phyloP scores from a whole-genome alignment of 1,140 invertebrate genomes.

The Zaprionus davidi region DNA sequence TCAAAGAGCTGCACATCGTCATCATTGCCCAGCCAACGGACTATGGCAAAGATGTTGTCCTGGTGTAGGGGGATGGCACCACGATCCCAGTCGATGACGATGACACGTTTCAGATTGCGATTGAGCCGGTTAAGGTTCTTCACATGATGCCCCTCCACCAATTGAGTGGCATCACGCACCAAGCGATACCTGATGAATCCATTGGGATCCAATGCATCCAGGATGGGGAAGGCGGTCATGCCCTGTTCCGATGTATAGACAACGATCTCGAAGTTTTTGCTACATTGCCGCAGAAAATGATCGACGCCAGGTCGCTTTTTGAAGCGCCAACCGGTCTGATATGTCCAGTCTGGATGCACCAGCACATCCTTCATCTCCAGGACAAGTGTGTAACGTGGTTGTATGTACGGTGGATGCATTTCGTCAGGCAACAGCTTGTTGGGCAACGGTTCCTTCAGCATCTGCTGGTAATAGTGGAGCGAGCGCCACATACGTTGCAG shows the following conservation, averaged over 20 bases:
- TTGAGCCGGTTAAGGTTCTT: slow-evolving; percentile 98
- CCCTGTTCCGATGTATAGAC: slow-evolving; percentile 97
- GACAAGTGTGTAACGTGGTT: slow-evolving; percentile 98
- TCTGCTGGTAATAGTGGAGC: slow-evolving; percentile 91
- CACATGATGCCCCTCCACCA: slow-evolving; percentile 96
- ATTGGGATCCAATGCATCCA: slow-evolving; percentile 96
- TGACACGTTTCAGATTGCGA: slow-evolving; percentile 96
- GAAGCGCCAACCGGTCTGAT: slow-evolving; percentile 91
- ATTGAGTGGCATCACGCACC: slow-evolving; percentile 97
- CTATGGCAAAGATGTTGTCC: slow-evolving; percentile 93
- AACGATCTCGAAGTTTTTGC: slow-evolving; percentile 97
- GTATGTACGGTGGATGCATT: slow-evolving; percentile 94
- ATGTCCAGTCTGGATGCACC: slow-evolving; percentile 99
- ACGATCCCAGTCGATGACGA: slow-evolving; percentile 97
- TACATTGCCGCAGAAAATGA: slow-evolving; percentile 95
- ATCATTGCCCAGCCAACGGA: slow-evolving; percentile 96
- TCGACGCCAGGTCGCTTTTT: slow-evolving; percentile 99
- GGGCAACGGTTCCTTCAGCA: slow-evolving; percentile 96
- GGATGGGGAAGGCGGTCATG: slow-evolving; percentile 95
- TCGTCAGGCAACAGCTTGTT: slow-evolving; percentile 97
- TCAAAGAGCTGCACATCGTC: slow-evolving; percentile 95
- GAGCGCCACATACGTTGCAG: slow-evolving; percentile 90
- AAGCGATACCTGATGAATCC: slow-evolving; percentile 94
- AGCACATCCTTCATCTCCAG: slow-evolving; percentile 97
- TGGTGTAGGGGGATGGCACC: slow-evolving; percentile 94